Evolutionary conservation across 2,888 invertebrate species (phyloP).

Genomic region (Andricus quercusramuli): DNA sequence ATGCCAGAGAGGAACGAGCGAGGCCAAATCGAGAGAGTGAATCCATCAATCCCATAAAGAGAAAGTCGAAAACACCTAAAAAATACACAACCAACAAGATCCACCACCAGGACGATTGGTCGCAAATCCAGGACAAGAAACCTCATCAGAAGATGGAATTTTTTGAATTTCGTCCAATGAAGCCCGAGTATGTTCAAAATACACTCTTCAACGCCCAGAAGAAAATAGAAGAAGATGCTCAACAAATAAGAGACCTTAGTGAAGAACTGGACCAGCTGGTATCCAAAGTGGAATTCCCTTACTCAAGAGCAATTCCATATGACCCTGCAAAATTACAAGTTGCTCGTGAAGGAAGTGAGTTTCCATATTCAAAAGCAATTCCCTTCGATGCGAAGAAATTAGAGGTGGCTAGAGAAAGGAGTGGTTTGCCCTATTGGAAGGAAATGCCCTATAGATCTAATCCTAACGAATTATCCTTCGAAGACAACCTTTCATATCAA

Average conservation of each 20-base stretch:
- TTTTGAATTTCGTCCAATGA: neutral
- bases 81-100: conserved; percentile 2
- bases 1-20: neutral
- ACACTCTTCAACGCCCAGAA: conserved; percentile 11
- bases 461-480: neutral
- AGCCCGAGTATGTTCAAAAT: neutral
- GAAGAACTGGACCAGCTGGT: conserved; percentile 9
- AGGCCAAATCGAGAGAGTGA: neutral
- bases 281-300: conserved; percentile 9
- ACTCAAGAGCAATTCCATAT: conserved; percentile 22
- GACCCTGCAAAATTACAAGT: conserved; percentile 10
- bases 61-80: neutral
- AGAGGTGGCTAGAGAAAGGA: conserved; percentile 23
- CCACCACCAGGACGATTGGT: neutral
- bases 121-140: neutral
- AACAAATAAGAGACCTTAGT: neutral
- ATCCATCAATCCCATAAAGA: neutral
- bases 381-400: conserved; percentile 15
- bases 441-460: neutral
- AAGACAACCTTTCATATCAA: neutral
- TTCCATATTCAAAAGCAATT: conserved; percentile 26
- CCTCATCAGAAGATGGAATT: neutral
- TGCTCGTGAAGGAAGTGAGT: conserved; percentile 21
- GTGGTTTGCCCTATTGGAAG: neutral
- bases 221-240: conserved; percentile 18